Evolutionary conservation across 2,797 vertebrate genomes (phyloP), one percentile per base, ranked within the genome.

Genomic region (Channallabes apus): DNA sequence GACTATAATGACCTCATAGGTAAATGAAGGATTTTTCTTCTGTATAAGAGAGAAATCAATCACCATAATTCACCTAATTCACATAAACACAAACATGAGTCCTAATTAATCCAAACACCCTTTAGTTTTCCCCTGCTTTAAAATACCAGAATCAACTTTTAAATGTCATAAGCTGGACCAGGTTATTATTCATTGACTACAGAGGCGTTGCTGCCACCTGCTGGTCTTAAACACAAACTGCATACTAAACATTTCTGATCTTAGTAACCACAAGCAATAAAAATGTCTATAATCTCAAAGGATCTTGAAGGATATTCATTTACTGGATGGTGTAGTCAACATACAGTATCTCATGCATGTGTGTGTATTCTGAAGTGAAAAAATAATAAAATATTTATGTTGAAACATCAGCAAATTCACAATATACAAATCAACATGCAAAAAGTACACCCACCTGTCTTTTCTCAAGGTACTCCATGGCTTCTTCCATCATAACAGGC

Each of bases 401-500:
- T 27, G 64, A 51, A 73, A 41, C 27, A 46, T 29, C 3, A 67
- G 17, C 46, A n/a, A 35, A 59, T 41, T 46, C 62, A 78, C 17
- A 69, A 41, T 6, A 29, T 29, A 67, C 29, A 29, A 64, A 83
- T 64, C 0, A 14, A 75, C 6, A 22, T 73, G 27, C 38, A 76
- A 78, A 6, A 24, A 83, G 51, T 27, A 20, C 22, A 86, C 82
- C 81, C 59, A 98, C 98, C 96, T 96, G 97, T 96, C 97, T 96
- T 81, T 95, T 96, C 91, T 99, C 97, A 87, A 99, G 93, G 91
- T 97, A 99, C 67, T 93, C 94, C 94, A 98, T 92, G 41, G 98
- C 95, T 95, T 99, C 98, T 89, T 99, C 96, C 96, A 99, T 94
- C 98, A 99, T 99, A 80, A 96, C 92, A 84, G 98, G 98, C 91